Conservation (phyloP, 2,113 vertebrate species). For the Vireo altiloquus region DNA sequence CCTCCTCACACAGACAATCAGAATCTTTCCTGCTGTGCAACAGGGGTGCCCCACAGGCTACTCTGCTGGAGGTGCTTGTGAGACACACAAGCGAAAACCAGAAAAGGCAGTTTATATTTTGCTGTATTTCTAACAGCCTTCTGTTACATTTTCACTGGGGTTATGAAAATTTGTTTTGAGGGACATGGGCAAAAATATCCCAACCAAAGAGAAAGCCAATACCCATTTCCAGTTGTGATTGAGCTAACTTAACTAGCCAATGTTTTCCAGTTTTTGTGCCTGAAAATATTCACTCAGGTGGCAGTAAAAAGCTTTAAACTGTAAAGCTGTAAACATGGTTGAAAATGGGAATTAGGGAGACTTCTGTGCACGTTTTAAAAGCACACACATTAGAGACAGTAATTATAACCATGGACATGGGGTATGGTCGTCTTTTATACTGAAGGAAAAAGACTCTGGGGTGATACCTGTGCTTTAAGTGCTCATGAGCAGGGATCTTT, state of each 20-base stretch:
- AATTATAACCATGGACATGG: background rate
- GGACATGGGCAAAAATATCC: background rate
- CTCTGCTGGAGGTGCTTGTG: background rate
- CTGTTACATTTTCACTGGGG: background rate
- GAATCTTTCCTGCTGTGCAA: background rate
- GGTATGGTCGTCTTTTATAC: background rate
- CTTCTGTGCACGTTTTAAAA: background rate
- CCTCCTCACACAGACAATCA: background rate
- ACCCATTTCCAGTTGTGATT: background rate
- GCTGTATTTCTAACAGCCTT: background rate
- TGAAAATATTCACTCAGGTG: background rate
- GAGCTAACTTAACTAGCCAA: background rate
- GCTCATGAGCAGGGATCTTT: background rate
- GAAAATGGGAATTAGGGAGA: background rate
- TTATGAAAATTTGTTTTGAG: background rate
- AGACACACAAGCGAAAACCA: background rate
- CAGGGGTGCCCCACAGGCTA: background rate
- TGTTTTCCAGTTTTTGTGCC: background rate
- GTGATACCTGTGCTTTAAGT: background rate
- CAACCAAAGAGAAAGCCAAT: background rate
- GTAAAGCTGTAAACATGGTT: background rate
- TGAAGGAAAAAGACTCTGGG: background rate
- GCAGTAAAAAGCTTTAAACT: background rate
- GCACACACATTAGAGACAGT: background rate
- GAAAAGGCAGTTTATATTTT: background rate